Base-by-base conservation (phyloP, 2,888 invertebrate genomes). In the Mycalesis mineus region DNA sequence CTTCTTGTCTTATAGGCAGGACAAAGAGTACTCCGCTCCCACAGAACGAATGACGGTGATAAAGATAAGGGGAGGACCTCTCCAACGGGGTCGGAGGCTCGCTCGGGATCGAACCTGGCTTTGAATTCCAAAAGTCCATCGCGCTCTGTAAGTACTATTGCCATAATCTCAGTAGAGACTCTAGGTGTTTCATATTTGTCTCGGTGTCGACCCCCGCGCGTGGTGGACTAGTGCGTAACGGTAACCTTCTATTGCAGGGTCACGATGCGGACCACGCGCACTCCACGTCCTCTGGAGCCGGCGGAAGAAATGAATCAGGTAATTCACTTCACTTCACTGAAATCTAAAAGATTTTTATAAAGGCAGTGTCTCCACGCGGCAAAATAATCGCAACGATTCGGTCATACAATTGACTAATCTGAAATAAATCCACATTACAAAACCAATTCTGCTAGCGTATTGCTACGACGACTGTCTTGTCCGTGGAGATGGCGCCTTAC, bases 31-130 rank as follows among this genome's bases (percentile, higher is more conserved):
- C 83, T 90, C 64, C 86, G 90, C 84, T 92, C 85, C 77, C 92
- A 73, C 86, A 91, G 72, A 85, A 93, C 84, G 81, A 92, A 74
- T 88, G 93, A 84, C 84, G 91, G 71, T 86, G 87, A 86, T 62
- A 91, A 79, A 84, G 90, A 77, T 69, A 86, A 84, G 73, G 90
- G 75, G 72, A 75, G 84, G 73, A 81, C 78, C 56, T 88, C 86
- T 65, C 86, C 88, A 66, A 75, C 76, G 58, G 80, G 79, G 67
- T 70, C 78, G 55, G 76, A 73, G 58, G 68, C 65, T 57, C 71
- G 77, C 57, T 74, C 77, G 52, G 74, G 75, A 65, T 72, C 74
- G 57, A 71, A 69, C 69, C 77, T 78, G 63, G 71, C 77, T 69
- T 76, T 83, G 70, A 81, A 75, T 74, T 76, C 82, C 62, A 88